A percentile compares a stretch with the other conserved stretches of the same genome.
Evolutionary conservation across 2,888 invertebrate species (phyloP).

Genomic region (Dryococelus australis): DNA sequence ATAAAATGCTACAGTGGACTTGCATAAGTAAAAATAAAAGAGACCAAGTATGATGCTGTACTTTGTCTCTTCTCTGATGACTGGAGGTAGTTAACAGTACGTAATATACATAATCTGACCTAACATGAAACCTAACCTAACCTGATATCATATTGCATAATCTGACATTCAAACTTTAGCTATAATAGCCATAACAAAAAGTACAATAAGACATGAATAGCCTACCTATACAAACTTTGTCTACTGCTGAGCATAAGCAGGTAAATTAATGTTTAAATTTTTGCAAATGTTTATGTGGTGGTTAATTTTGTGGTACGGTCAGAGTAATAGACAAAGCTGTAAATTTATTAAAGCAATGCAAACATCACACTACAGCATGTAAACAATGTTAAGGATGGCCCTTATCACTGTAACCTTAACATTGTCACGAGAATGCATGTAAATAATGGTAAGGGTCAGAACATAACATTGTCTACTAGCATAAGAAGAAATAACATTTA

Average conservation of each 20-base stretch:
- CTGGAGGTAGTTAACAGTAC: neutral
- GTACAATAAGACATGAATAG: neutral
- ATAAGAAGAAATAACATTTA: slow-evolving; percentile 13
- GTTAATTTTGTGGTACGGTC: neutral
- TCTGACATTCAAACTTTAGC: neutral
- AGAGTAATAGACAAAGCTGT: neutral
- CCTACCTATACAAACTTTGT: neutral
- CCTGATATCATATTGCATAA: neutral
- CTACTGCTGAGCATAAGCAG: neutral
- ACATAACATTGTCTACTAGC: slow-evolving; percentile 5
- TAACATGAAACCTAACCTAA: neutral
- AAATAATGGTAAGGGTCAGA: neutral
- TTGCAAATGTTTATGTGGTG: neutral
- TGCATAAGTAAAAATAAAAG: too few relatives aligned
- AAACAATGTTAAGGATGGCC: slow-evolving; percentile 22
- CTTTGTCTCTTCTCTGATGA: too few relatives aligned
- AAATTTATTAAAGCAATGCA: neutral
- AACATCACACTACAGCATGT: neutral
- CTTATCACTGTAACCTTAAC: neutral
- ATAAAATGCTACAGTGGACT: too few relatives aligned
- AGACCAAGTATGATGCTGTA: too few relatives aligned
- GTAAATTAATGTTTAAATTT: too few relatives aligned
- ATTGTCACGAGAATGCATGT: neutral
- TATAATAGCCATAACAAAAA: neutral
- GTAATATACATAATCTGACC: neutral